These are phyloP conservation scores for Aphidoletes aphidimyza DNA, from an alignment of 2,888 invertebrate species.

Conservation along the genomic window DNA sequence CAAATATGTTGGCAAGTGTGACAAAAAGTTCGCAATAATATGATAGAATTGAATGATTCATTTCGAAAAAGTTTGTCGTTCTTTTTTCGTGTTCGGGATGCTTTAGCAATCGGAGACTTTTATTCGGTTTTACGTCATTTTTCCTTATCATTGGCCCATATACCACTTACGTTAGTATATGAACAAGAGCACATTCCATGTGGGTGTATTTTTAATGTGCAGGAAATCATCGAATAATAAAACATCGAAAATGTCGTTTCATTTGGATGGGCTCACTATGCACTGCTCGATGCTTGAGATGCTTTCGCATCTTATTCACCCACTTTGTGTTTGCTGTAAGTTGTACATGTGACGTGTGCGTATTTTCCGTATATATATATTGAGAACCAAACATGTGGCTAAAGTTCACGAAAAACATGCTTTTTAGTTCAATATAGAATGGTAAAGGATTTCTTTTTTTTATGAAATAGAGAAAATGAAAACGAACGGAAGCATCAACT, in stretches of 20 bases:
- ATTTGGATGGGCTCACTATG: no score
- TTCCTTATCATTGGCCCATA: slow-evolving; percentile 22
- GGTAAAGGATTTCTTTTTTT: no score
- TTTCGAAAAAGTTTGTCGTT: background rate
- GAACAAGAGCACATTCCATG: background rate
- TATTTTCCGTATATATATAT: no score
- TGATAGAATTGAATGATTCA: slow-evolving; percentile 18
- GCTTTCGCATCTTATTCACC: no score
- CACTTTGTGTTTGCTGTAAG: no score
- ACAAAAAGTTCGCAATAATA: slow-evolving; percentile 10
- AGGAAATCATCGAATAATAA: slow-evolving; percentile 47
- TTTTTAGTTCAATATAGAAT: background rate
- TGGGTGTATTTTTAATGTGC: slow-evolving; percentile 29
- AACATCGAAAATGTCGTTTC: no score
- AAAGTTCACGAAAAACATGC: background rate
- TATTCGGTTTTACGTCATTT: background rate
- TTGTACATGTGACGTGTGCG: no score
- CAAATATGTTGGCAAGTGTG: background rate
- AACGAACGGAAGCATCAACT: slow-evolving; percentile 27
- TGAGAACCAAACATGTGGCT: no score
- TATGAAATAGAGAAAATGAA: background rate
- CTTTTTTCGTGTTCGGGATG: background rate
- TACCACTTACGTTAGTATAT: background rate
- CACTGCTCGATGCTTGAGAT: no score
- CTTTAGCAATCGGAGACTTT: background rate